Conservation (phyloP, 2,113 vertebrate species). For the Nibea albiflora region DNA sequence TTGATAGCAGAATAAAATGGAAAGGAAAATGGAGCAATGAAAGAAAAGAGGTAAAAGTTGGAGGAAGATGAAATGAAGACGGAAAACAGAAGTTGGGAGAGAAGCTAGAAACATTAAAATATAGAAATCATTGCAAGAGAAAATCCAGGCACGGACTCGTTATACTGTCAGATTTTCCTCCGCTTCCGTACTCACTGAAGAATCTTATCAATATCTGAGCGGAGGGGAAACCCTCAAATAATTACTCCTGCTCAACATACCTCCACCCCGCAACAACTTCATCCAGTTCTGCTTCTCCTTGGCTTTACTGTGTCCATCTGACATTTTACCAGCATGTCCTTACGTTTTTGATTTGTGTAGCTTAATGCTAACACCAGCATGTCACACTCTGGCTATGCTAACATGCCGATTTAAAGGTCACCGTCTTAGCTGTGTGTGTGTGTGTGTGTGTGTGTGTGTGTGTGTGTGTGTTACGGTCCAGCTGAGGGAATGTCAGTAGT, state of each 20-base stretch:
- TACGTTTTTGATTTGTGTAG: not conserved
- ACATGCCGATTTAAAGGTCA: too few relatives aligned
- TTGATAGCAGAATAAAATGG: not conserved
- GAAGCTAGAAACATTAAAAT: not conserved
- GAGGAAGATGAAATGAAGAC: not conserved
- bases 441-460: too few relatives aligned
- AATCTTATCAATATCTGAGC: not conserved
- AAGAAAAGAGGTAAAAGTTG: not conserved
- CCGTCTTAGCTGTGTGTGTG: too few relatives aligned
- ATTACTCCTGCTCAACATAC: not conserved
- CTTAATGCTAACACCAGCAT: not conserved
- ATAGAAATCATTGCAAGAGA: too few relatives aligned
- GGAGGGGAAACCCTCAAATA: constrained; percentile 4
- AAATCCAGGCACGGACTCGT: not conserved
- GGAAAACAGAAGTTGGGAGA: not conserved
- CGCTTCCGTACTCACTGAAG: not conserved
- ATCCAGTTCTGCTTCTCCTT: not conserved
- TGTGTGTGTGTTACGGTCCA: too few relatives aligned
- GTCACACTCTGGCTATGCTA: too few relatives aligned
- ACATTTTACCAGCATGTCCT: not conserved
- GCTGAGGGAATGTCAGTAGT: too few relatives aligned
- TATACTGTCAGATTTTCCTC: not conserved
- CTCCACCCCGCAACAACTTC: not conserved
- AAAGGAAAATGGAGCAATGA: not conserved
- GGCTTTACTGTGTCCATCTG: not conserved